A percentile compares a stretch with the other conserved stretches of the same genome.
Evolutionary conservation across 2,113 vertebrate species (phyloP).

Genomic region (Salvelinus namaycush): DNA sequence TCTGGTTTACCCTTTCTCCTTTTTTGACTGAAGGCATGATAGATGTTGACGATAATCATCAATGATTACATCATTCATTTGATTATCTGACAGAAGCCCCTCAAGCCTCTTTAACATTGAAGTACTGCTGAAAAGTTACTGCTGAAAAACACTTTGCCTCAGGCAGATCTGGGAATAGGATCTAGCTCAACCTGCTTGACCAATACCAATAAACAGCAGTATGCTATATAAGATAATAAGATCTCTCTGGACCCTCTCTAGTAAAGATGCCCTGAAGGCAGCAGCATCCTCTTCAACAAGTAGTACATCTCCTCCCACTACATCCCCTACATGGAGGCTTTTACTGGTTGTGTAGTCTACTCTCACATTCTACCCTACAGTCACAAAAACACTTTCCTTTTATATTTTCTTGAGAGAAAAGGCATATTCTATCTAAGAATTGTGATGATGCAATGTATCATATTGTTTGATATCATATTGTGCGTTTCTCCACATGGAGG

Average conservation of each 20-base stretch:
- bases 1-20: constrained; percentile 14
- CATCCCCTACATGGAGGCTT: not conserved
- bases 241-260: constrained; percentile 21
- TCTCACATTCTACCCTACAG: too few species aligned
- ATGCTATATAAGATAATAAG: constrained; percentile 39
- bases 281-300: constrained; percentile 17
- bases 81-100: not conserved
- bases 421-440: too few species aligned
- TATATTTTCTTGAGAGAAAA: not conserved
- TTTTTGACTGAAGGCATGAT: constrained; percentile 16
- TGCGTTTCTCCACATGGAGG: not conserved
- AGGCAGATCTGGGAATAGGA: not conserved
- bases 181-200: constrained; percentile 48
- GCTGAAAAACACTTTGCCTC: too few species aligned
- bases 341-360: not conserved
- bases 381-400: not conserved
- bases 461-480: not conserved
- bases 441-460: too few species aligned
- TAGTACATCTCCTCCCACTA: constrained; percentile 1
- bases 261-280: constrained; percentile 18
- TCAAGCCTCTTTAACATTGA: not conserved
- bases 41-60: not conserved
- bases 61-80: not conserved
- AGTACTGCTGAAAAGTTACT: not conserved
- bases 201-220: constrained; percentile 30